phyloP scores from a whole-genome alignment of 2,113 vertebrate species.

The Aix galericulata region DNA sequence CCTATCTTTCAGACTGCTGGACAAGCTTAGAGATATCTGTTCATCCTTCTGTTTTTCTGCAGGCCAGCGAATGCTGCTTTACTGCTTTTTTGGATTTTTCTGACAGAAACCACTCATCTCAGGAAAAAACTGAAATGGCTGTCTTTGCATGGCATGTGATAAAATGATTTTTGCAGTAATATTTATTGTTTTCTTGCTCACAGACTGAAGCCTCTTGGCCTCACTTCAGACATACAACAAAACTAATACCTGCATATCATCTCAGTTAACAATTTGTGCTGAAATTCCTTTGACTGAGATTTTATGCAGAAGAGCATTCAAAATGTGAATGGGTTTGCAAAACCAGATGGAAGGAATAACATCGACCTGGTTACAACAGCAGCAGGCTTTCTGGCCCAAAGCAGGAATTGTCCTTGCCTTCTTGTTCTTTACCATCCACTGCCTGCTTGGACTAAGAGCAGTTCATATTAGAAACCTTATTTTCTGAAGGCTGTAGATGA shows the following conservation, averaged over 20 bases:
- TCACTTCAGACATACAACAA: not conserved
- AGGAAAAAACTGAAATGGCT: constrained; percentile 49
- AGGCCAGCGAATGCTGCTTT: not conserved
- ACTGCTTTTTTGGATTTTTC: constrained; percentile 34
- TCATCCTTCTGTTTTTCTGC: constrained; percentile 21
- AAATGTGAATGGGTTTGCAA: not conserved
- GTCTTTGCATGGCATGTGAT: not conserved
- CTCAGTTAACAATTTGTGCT: not conserved
- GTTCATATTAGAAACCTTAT: accelerated
- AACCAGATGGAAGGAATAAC: not conserved
- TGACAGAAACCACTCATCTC: constrained; percentile 27
- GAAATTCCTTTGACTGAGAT: not conserved
- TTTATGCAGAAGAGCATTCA: not conserved
- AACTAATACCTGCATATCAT: not conserved
- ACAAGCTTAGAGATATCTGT: constrained; percentile 61
- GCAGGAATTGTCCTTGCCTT: not conserved
- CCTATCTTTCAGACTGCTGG: constrained; percentile 7
- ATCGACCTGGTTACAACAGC: not conserved
- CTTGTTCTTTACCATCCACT: not conserved
- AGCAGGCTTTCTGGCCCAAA: not conserved
- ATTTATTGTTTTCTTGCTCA: not conserved
- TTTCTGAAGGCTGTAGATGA: not conserved
- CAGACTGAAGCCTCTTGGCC: not conserved
- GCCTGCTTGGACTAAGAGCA: not conserved
- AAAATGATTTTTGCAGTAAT: not conserved